phyloP scores from a whole-genome alignment of 2,888 invertebrate genomes.

The Ypsolopha sequella region DNA sequence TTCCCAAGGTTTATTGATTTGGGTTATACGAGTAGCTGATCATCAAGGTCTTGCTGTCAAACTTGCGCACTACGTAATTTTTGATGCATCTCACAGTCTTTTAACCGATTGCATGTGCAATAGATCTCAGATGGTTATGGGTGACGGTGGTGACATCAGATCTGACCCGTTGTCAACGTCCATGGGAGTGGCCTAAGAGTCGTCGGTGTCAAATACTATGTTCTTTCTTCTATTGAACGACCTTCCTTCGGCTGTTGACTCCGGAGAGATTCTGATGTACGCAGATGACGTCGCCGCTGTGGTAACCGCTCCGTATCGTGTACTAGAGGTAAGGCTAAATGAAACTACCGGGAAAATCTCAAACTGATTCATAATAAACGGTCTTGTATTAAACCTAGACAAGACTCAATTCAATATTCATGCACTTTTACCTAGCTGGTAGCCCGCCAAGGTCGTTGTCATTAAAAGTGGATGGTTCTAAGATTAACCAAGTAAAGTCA shows the following conservation, averaged over 20 bases:
- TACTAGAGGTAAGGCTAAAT: not conserved
- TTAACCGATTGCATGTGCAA: no score
- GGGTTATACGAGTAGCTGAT: no score
- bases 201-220: no score
- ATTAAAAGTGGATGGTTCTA: not conserved
- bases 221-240: slow-evolving; percentile 5
- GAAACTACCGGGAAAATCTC: not conserved
- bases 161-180: no score
- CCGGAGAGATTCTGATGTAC: not conserved
- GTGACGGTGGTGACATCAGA: no score
- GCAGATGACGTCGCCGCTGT: slow-evolving; percentile 3
- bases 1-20: no score
- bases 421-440: not conserved
- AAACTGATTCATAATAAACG: slow-evolving; percentile 4
- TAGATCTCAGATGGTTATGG: no score
- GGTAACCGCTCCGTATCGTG: not conserved
- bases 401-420: slow-evolving; percentile 7
- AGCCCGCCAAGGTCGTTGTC: not conserved
- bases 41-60: no score
- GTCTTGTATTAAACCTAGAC: not conserved
- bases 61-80: no score
- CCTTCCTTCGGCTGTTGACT: not conserved
- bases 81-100: no score
- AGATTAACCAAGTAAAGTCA: not conserved
- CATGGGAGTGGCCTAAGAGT: no score